These are phyloP conservation scores for Streblospio benedicti DNA, from an alignment of 1,140 invertebrate genomes.

Conservation along the genomic window DNA sequence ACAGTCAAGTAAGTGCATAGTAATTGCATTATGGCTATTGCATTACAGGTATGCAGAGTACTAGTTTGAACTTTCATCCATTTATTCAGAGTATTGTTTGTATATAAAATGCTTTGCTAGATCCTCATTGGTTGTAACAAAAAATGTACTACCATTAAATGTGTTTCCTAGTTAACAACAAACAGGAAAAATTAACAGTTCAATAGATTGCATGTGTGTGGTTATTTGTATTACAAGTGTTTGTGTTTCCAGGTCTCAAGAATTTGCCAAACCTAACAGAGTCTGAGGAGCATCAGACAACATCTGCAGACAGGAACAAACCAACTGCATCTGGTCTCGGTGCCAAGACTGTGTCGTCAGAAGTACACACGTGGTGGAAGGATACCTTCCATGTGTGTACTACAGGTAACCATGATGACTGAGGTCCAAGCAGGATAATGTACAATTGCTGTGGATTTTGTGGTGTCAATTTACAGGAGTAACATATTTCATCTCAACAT, in stretches of 20 bases:
- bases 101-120: conserved; percentile 1
- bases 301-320: conserved; percentile 27
- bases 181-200: background rate
- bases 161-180: background rate
- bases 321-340: conserved; percentile 30
- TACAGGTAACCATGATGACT: too few relatives aligned
- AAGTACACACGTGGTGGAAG: conserved; percentile 44
- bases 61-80: background rate
- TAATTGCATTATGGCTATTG: conserved; percentile 47
- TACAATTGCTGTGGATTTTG: too few relatives aligned
- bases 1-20: conserved; percentile 19
- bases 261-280: conserved; percentile 43
- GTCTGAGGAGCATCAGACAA: conserved; percentile 27
- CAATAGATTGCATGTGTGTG: background rate
- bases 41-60: background rate
- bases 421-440: too few relatives aligned
- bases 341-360: conserved; percentile 38
- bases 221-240: background rate
- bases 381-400: too few relatives aligned
- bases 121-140: background rate
- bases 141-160: background rate
- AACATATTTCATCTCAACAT: too few relatives aligned
- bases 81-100: background rate
- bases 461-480: too few relatives aligned
- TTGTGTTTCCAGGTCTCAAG: conserved; percentile 34